Percentiles rank a stretch among this genome's conserved stretches.
Conservation (phyloP, 1,140 invertebrate genomes). For the Bactericera cockerelli region DNA sequence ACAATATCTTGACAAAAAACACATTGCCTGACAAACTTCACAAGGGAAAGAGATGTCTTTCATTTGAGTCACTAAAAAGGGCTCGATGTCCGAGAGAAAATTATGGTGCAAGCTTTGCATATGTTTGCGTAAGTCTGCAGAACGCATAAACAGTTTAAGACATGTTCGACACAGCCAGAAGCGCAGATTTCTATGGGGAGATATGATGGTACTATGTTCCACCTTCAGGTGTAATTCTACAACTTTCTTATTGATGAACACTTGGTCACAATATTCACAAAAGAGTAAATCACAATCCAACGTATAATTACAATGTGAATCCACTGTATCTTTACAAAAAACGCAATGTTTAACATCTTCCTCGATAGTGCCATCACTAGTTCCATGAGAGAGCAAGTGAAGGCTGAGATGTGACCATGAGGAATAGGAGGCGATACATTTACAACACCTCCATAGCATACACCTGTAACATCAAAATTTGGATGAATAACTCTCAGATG, state of each 20-base stretch:
- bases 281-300: background rate
- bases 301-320: background rate
- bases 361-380: background rate
- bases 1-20: background rate
- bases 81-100: background rate
- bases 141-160: background rate
- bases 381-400: background rate
- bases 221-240: background rate
- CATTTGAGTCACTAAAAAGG: background rate
- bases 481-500: background rate
- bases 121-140: background rate
- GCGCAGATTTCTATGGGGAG: background rate
- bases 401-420: background rate
- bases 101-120: background rate
- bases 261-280: background rate
- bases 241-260: background rate
- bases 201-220: background rate
- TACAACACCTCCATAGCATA: constrained; percentile 1
- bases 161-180: background rate
- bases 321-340: background rate
- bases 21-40: background rate
- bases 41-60: background rate
- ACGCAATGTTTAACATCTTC: background rate
- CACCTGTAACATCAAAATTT: constrained; percentile 2
- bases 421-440: background rate